Base-by-base conservation (phyloP, 2,797 vertebrate species). In the Syndactyla subalaris region DNA sequence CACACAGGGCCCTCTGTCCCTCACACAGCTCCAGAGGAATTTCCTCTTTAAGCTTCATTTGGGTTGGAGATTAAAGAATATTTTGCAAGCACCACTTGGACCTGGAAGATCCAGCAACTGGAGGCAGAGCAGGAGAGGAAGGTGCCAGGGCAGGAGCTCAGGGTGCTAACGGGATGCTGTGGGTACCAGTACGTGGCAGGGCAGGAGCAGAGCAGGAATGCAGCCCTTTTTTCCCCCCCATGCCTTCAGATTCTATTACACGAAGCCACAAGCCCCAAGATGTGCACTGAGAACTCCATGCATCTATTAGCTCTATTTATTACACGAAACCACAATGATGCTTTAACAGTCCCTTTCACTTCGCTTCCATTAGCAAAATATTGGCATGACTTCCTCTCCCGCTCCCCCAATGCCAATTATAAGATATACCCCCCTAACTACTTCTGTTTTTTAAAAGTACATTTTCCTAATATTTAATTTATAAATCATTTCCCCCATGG, bases 401-500 rank as follows among this genome's bases (percentile, higher is more conserved):
- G 14, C 85, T 89, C 80, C 89, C 95, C 95, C 74, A 95, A 93
- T 77, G 93, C 94, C 93, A 97, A 95, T 96, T 96, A 95, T 49
- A 93, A 97, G 95, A 89, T 82, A 96, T 70, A 65, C 36, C 54
- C 54, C 88, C 87, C 54, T 57, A 80, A 93, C 85, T 79, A 58
- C 88, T 93, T 83, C 87, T 95, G 90, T 95, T 97, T 93, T 96
- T 91, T 89, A 96, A 89, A 98, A 98, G 97, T 97, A 97, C 97
- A 97, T 97, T 97, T 98, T 96, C 92, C 97, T 98, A 97, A 98
- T 98, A 98, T 98, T 98, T 98, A 98, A 98, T 98, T 98, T 98
- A 98, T 98, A 97, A 97, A 96, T 97, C 95, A 96, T 97, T 97
- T 98, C 98, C 98, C 98, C 96, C 96, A 96, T 96, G 98, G 95